A percentile compares a stretch with the other conserved stretches of the same genome.
Conservation (phyloP, 2,797 vertebrate species). For the Urophycis tenuis region DNA sequence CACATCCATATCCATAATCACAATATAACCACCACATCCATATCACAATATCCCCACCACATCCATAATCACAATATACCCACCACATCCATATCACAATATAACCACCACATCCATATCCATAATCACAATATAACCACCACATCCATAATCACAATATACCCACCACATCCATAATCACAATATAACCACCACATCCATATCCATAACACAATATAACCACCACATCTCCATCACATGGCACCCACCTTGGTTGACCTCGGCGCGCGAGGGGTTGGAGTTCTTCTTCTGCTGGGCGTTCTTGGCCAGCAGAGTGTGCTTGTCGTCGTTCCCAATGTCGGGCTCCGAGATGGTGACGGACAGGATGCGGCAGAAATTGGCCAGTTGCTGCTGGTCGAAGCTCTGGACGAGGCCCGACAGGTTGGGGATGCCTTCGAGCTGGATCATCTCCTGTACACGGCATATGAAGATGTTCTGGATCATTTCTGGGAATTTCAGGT, state of each 20-base stretch:
- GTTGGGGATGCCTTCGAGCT: conserved; percentile 93
- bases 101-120: too few relatives aligned
- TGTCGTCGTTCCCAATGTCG: conserved; percentile 92
- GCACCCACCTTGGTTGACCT: conserved; percentile 91
- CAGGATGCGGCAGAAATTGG: conserved; percentile 97
- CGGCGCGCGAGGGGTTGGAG: conserved; percentile 83
- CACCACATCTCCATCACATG: too few relatives aligned
- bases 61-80: too few relatives aligned
- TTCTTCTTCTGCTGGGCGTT: conserved; percentile 93
- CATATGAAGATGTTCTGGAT: neutral
- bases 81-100: too few relatives aligned
- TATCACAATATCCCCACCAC: too few relatives aligned
- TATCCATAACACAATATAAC: too few relatives aligned
- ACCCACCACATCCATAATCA: too few relatives aligned
- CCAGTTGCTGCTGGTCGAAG: conserved; percentile 97
- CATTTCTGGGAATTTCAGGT: neutral
- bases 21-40: too few relatives aligned
- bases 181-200: too few relatives aligned
- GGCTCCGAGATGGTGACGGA: conserved; percentile 98
- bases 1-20: too few relatives aligned
- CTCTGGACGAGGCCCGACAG: conserved; percentile 88
- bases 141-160: too few relatives aligned
- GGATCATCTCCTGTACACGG: conserved; percentile 86
- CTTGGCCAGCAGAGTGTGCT: conserved; percentile 94
- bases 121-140: too few relatives aligned